Evolutionary conservation across 1,140 invertebrate species (phyloP).

Genomic region (Anoplolepis gracilipes): DNA sequence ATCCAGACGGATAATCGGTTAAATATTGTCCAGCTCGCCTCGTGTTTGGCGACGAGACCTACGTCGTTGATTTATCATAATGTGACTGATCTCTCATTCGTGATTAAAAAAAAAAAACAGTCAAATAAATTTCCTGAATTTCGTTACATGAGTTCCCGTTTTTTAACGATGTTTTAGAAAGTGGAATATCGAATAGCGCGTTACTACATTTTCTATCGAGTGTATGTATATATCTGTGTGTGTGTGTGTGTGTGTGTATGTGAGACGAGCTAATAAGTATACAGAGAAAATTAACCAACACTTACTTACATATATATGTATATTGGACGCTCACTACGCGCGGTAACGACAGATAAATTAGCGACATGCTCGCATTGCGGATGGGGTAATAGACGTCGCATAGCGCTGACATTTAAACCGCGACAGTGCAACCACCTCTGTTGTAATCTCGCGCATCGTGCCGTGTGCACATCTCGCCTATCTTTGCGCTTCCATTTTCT

Average conservation of each 20-base stretch:
- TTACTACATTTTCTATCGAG: constrained; percentile 56
- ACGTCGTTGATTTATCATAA: constrained; percentile 36
- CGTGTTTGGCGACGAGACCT: background rate
- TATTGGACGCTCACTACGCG: constrained; percentile 50
- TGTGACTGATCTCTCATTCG: constrained; percentile 9
- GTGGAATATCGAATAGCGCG: constrained; percentile 60
- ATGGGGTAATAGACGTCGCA: constrained; percentile 75
- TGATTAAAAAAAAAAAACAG: constrained; percentile 8
- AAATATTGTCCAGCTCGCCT: constrained; percentile 28
- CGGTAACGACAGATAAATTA: constrained; percentile 75
- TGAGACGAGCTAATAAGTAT: constrained; percentile 56
- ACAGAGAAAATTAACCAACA: constrained; percentile 68
- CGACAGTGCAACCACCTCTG: constrained; percentile 69
- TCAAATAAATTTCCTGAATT: constrained; percentile 36
- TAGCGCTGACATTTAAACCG: constrained; percentile 73
- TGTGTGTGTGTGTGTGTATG: background rate
- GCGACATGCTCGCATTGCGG: constrained; percentile 75
- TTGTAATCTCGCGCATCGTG: constrained; percentile 66
- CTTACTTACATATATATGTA: constrained; percentile 12
- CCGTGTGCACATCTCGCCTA: constrained; percentile 28
- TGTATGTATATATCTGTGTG: too few relatives aligned
- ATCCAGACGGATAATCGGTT: constrained; percentile 9
- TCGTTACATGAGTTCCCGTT: constrained; percentile 34
- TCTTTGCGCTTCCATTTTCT: constrained; percentile 57
- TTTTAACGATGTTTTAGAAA: constrained; percentile 66